Evolutionary conservation across 53 echinoderm and acorn worm species (phyloP).

Genomic region (Paelopatides confundens): DNA sequence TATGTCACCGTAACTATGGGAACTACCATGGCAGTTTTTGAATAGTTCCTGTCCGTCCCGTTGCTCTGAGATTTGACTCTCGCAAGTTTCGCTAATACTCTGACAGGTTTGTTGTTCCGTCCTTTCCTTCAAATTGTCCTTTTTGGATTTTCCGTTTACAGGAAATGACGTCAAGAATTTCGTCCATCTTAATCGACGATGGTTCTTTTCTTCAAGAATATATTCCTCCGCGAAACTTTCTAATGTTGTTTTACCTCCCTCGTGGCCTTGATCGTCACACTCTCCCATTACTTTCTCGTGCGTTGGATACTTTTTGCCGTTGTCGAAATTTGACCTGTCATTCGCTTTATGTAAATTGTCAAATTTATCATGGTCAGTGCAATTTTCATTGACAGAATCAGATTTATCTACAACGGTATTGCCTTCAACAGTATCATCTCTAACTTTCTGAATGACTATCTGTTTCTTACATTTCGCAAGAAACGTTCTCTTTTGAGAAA

Average conservation of each 20-base stretch:
- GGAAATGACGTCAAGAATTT: not conserved
- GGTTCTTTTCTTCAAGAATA: too few relatives aligned
- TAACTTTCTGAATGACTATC: not conserved
- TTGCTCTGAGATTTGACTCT: not conserved
- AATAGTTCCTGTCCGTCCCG: not conserved
- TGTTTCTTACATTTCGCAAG: not conserved
- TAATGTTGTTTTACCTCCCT: too few relatives aligned
- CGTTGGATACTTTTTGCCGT: too few relatives aligned
- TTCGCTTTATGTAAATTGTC: too few relatives aligned
- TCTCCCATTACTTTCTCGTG: too few relatives aligned
- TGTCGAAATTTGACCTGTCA: too few relatives aligned
- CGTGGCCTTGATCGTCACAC: too few relatives aligned
- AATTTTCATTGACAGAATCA: too few relatives aligned
- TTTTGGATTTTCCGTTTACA: not conserved
- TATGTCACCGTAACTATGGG: not conserved
- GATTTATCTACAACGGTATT: too few relatives aligned
- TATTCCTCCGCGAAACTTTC: too few relatives aligned
- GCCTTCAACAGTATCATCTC: not conserved
- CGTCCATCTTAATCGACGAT: not conserved
- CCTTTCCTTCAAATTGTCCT: not conserved
- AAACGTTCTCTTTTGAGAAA: not conserved
- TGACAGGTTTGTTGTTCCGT: not conserved
- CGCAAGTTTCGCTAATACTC: not conserved
- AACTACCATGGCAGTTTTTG: not conserved
- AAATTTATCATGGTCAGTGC: too few relatives aligned